Evolutionary conservation across 2,113 vertebrate genomes (phyloP).

Genomic region (Lonchura striata): DNA sequence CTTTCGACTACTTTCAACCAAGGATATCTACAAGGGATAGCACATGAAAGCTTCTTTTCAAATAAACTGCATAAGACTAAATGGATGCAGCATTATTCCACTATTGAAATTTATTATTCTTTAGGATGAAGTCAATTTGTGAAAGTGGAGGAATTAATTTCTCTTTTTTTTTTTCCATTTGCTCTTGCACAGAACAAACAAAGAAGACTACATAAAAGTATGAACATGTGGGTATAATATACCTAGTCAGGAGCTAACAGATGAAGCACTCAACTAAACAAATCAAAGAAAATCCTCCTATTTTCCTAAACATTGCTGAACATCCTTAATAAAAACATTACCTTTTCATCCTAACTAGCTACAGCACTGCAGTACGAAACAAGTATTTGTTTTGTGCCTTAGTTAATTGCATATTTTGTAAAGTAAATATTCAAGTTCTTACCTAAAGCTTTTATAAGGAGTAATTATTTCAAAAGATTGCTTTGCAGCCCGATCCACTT

Average conservation of each 20-base stretch:
- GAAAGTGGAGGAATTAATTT: neutral
- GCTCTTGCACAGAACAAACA: neutral
- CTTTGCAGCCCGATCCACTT: conserved; percentile 79
- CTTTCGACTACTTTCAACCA: neutral
- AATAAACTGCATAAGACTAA: neutral
- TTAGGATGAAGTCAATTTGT: neutral
- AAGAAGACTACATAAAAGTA: neutral
- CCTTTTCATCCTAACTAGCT: neutral
- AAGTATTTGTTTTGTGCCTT: neutral
- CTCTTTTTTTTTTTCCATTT: neutral
- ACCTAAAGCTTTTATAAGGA: conserved; percentile 97
- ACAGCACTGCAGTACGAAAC: neutral
- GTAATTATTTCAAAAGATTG: conserved; percentile 94
- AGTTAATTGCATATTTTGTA: neutral
- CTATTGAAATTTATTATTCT: neutral
- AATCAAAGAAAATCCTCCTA: neutral
- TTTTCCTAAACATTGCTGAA: neutral
- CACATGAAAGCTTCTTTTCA: neutral
- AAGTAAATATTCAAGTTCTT: conserved; percentile 13
- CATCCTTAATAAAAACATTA: neutral
- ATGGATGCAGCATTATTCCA: neutral
- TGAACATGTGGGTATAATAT: accelerated
- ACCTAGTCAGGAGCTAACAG: neutral
- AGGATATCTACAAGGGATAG: neutral
- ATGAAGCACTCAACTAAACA: neutral